Conservation (phyloP, 2,113 vertebrate genomes). For the Stomatorhinus ivindoensis region DNA sequence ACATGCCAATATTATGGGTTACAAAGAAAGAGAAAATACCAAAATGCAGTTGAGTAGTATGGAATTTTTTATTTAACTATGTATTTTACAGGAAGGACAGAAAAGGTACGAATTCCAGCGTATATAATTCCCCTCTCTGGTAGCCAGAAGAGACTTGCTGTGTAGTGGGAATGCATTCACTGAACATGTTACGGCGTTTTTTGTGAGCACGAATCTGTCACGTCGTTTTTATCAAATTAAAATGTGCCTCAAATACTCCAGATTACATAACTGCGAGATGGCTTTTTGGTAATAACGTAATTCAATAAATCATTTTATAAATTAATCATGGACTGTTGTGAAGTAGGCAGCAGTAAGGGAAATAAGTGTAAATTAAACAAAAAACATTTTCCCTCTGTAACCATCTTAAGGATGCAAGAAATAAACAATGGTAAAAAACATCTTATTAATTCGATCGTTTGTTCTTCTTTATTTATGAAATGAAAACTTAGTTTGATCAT, state of each 20-base stretch:
- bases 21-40: background rate
- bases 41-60: background rate
- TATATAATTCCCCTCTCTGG: background rate
- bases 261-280: background rate
- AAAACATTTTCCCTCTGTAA: background rate
- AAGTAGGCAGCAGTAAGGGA: background rate
- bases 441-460: background rate
- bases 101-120: background rate
- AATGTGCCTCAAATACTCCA: background rate
- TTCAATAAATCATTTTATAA: background rate
- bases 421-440: background rate
- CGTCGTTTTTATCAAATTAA: background rate
- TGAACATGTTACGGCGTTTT: constrained; percentile 8
- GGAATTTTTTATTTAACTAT: background rate
- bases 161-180: background rate
- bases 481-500: background rate
- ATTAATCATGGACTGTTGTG: background rate
- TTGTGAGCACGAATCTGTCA: background rate
- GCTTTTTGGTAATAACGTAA: background rate
- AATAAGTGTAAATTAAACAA: background rate
- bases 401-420: background rate
- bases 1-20: background rate
- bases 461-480: background rate
- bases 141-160: background rate
- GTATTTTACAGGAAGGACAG: background rate